A percentile compares a stretch with the other conserved stretches of the same genome.
Conservation (phyloP, 2,888 invertebrate genomes). For the Apamea epomidion region DNA sequence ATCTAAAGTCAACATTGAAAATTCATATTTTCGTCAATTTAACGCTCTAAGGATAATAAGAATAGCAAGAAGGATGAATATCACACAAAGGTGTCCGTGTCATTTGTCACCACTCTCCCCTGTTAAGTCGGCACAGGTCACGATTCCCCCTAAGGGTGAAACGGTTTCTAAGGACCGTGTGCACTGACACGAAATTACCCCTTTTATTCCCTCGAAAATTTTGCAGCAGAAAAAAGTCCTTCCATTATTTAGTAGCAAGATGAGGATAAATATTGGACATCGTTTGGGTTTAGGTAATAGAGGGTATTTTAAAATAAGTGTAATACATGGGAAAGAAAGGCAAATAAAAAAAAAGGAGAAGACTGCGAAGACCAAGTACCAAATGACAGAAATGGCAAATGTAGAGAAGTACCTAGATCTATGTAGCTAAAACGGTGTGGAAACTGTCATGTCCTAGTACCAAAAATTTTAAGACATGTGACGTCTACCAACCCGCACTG, state of each 20-base stretch:
- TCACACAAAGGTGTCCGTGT: conserved; percentile 63
- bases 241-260: conserved; percentile 28
- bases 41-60: conserved; percentile 24
- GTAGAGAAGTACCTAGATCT: no score
- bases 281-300: not conserved
- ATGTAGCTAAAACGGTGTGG: not conserved
- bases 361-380: not conserved
- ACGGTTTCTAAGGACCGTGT: conserved; percentile 59
- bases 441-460: no score
- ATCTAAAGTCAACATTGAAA: conserved; percentile 21
- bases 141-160: conserved; percentile 69
- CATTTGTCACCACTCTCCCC: conserved; percentile 65
- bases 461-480: no score
- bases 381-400: no score
- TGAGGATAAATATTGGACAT: conserved; percentile 26
- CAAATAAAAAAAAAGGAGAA: not conserved
- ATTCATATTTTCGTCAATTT: conserved; percentile 47
- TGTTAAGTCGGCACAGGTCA: conserved; percentile 70
- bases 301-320: not conserved
- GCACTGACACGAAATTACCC: conserved; percentile 61
- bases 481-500: no score
- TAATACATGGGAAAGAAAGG: not conserved
- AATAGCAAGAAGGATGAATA: conserved; percentile 50
- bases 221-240: conserved; percentile 30
- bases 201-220: conserved; percentile 40